These are phyloP conservation scores for Clarias gariepinus DNA, from an alignment of 2,113 vertebrate genomes.

Conservation along the genomic window DNA sequence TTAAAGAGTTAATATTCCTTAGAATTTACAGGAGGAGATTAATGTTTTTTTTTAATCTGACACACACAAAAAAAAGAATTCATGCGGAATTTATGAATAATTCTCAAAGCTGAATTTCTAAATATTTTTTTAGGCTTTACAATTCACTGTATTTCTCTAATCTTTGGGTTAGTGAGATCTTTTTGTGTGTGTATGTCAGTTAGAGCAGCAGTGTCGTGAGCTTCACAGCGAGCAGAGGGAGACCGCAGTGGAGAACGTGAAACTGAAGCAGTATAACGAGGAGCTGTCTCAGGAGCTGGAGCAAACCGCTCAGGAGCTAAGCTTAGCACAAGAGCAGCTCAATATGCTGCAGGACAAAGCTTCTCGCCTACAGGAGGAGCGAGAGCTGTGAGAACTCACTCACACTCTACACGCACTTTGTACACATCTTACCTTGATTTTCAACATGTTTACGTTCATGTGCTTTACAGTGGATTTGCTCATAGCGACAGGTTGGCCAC, in stretches of 20 bases:
- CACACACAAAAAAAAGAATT: no score
- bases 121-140: no score
- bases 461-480: not conserved
- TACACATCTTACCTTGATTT: not conserved
- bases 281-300: constrained; percentile 84
- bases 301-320: constrained; percentile 75
- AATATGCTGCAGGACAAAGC: constrained; percentile 81
- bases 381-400: constrained; percentile 81
- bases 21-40: not conserved
- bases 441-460: not conserved
- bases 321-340: constrained; percentile 80
- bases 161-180: not conserved
- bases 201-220: constrained; percentile 82
- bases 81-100: not conserved
- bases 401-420: not conserved
- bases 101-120: not conserved
- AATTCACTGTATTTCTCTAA: not conserved
- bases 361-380: constrained; percentile 78
- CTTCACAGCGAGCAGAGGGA: constrained; percentile 83
- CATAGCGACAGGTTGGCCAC: not conserved
- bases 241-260: constrained; percentile 84
- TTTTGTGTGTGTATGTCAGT: constrained; percentile 62
- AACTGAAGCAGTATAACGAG: constrained; percentile 83
- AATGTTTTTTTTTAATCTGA: not conserved
- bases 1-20: not conserved